Base-by-base conservation (phyloP, 2,888 invertebrate species). In the Xylota sylvarum region DNA sequence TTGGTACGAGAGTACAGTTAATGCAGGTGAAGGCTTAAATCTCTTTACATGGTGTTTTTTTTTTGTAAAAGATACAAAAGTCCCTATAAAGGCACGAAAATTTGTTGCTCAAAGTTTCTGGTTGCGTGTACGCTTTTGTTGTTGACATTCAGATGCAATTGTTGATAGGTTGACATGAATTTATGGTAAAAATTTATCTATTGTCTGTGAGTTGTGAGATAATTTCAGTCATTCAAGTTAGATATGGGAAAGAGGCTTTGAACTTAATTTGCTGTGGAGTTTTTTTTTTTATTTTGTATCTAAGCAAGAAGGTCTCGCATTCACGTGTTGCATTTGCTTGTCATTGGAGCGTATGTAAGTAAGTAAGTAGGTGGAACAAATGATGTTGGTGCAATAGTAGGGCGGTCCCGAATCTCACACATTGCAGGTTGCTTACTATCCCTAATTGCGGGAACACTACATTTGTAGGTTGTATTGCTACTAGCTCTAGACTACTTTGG, bases 121-220 rank as follows among this genome's bases (percentile, higher is more conserved):
- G 35, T 72, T 67, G 83, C 72, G 72, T 82, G 67, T 50, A 50
- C 32, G 37, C 62, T 76, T 67, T 67, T 77, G 40, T 58, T 78
- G 72, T 65, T 72, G 67, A 58, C 65, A 60, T 52, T 72, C 50
- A 78, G 72, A 48, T 65, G 82, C 78, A 56, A 46, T 64, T 35
- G 43, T 69, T 43, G 48, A 70, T 70, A 64, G 64, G 64, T 82
- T 82, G 82, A 82, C 82, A 82, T 40, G 72, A 32, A 70, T 77
- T 76, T 62, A 5, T 56, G 56, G 55, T 58, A 50, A 58, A 70
- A 77, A 58, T 60, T 23, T 43, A 35, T 17, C 58, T 43, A 82
- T 82, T 77, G 82, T 77, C 65, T 64, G 5, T 30, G n/a, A 4
- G 58, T 9, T 40, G 40, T 48, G 60, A 62, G 73, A 62, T 73